Conservation (phyloP, 2,113 vertebrate species). For the Leptodactylus fuscus region DNA sequence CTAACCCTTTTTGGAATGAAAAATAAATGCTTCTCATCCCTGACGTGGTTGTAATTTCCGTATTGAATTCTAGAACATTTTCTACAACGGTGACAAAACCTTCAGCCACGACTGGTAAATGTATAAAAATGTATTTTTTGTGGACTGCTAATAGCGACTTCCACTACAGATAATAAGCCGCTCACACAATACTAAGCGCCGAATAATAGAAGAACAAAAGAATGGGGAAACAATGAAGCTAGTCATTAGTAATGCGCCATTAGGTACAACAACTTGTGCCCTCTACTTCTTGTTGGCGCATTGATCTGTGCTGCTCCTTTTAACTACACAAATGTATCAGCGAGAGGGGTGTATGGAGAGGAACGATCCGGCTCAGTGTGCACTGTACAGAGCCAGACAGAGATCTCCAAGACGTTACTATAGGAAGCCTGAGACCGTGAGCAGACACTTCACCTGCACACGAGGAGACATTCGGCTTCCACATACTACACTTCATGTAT, state of each 20-base stretch:
- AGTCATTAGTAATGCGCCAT: constrained; percentile 35
- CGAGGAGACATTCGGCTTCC: constrained; percentile 70
- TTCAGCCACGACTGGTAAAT: background rate
- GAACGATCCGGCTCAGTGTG: constrained; percentile 73
- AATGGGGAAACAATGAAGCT: background rate
- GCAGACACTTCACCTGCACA: constrained; percentile 72
- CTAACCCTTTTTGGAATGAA: too few species aligned
- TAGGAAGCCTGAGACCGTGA: constrained; percentile 72
- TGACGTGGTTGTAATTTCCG: too few species aligned
- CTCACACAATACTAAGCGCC: background rate
- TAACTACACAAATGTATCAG: constrained; percentile 22
- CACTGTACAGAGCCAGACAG: constrained; percentile 74
- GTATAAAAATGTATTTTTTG: background rate
- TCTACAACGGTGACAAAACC: too few species aligned
- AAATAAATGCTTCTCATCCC: too few species aligned
- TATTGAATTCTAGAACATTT: too few species aligned
- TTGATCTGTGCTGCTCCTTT: constrained; percentile 29
- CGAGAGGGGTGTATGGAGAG: constrained; percentile 67
- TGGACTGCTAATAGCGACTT: background rate
- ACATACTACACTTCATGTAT: constrained; percentile 26
- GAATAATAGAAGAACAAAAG: background rate
- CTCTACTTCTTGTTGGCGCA: constrained; percentile 31
- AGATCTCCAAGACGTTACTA: constrained; percentile 75
- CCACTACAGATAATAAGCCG: background rate
- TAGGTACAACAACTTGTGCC: constrained; percentile 1